Evolutionary conservation across 2,797 vertebrate genomes (phyloP).

Genomic region (Halcyon badia): DNA sequence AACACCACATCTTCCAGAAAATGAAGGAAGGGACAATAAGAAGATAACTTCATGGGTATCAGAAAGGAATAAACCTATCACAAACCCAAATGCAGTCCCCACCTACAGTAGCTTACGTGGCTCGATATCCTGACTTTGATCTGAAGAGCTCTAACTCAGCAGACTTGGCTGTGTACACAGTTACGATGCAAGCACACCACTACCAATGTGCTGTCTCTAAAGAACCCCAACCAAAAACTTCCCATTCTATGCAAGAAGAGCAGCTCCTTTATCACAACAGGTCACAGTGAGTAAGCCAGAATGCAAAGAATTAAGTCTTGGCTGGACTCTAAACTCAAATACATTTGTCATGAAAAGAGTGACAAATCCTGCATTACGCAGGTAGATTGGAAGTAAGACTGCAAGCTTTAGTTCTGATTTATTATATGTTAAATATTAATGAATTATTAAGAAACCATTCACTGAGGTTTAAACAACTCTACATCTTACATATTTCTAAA

Average conservation of each 20-base stretch:
- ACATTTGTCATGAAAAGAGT: not conserved
- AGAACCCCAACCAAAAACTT: not conserved
- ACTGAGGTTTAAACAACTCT: conserved; percentile 43
- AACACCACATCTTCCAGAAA: not conserved
- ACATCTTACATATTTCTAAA: conserved; percentile 18
- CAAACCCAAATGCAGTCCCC: not conserved
- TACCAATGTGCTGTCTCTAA: not conserved
- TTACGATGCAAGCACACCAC: not conserved
- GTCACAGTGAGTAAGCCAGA: not conserved
- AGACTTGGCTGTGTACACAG: not conserved
- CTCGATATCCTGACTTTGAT: not conserved
- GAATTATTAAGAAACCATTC: conserved; percentile 54
- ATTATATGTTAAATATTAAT: conserved; percentile 59
- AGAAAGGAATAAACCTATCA: not conserved
- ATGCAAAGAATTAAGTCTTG: not conserved
- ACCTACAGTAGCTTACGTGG: not conserved
- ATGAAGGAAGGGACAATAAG: not conserved
- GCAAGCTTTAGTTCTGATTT: not conserved
- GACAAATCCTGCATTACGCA: not conserved
- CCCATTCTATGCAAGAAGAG: not conserved
- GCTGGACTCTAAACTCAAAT: not conserved
- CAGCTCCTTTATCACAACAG: not conserved
- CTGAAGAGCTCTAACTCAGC: not conserved
- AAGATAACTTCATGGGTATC: not conserved
- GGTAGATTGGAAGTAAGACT: not conserved